These are phyloP conservation scores for Augiades crinisus DNA, from an alignment of 2,888 invertebrate species.

Conservation along the genomic window DNA sequence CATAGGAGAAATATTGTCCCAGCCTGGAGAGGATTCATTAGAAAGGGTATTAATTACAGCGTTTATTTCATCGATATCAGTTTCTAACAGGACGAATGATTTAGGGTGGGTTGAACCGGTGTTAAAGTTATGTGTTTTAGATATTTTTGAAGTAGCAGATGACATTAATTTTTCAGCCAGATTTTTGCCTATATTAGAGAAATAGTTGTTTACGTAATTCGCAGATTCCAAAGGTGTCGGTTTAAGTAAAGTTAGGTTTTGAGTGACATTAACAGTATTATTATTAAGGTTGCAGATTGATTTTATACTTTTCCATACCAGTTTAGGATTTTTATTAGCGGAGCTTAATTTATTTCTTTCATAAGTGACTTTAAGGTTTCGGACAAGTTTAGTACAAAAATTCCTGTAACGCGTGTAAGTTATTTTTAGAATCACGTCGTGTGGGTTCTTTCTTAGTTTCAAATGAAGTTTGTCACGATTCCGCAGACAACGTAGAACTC, in stretches of 20 bases:
- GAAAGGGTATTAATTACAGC: not conserved
- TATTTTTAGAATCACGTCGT: slow-evolving; percentile 3
- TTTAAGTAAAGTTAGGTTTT: not conserved
- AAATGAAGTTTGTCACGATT: slow-evolving; percentile 10
- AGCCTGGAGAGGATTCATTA: not conserved
- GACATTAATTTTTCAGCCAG: not conserved
- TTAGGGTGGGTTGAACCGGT: not conserved
- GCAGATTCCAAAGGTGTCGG: not conserved
- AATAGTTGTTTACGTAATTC: not conserved
- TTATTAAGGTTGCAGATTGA: not conserved
- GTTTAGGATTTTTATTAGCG: not conserved
- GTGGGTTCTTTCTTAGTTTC: not conserved
- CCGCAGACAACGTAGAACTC: not conserved
- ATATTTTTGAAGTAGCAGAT: not conserved
- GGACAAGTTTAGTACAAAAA: slow-evolving; percentile 1
- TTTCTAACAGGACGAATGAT: not conserved
- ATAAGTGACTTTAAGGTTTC: slow-evolving; percentile 1
- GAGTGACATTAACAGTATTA: not conserved
- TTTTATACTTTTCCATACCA: not conserved
- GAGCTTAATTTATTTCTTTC: not conserved
- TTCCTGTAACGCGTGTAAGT: slow-evolving; percentile 19
- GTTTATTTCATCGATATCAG: not conserved
- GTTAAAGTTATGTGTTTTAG: not conserved
- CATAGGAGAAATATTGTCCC: not conserved
- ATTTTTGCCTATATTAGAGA: not conserved